Evolutionary conservation across 2,888 invertebrate species (phyloP), one percentile per base, ranked within the genome.

Genomic region (Fragum whitleyi): DNA sequence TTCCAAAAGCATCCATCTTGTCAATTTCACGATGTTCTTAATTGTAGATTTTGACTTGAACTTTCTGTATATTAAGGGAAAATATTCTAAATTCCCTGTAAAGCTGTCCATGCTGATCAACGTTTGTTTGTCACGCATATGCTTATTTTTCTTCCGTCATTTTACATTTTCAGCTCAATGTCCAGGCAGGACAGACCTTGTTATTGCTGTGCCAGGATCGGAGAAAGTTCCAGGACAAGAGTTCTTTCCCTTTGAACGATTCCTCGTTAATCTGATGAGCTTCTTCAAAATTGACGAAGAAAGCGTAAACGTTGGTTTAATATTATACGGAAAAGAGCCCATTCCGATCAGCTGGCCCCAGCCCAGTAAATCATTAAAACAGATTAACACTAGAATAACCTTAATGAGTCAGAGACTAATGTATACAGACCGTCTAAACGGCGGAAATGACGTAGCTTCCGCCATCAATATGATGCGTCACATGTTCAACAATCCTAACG

Each of bases 161-260:
- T n/a, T n/a, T n/a, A n/a, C 36, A 55, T 62, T 80, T 72, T 14
- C 68, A 82, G 86, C 77, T 7, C 87, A 89, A 70, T 89, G 88
- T 53, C 57, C 74, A 5, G 87, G 88, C 2, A 72, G 70, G 36
- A 84, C 87, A 1, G 88, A 89, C 59, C 79, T 89, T 9, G 76
- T 89, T n/a, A 72, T 87, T 57, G 86, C 86, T 2, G 74, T 89
- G 16, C 88, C 87, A 1, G 88, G 87, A 1, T 85, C 84, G 19
- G 76, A 81, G 11, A 67, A 62, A 2, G 83, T 89, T 42, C 88
- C 87, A 0, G 85, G 85, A 14, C 86, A 87, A 74, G 87, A 89
- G 76, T 89, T 89, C 74, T 85, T 87, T 19, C 87, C 87, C 53
- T 86, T 89, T 77, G 88, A 89, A 74, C 72, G 77, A n/a, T 89